Conservation (phyloP, 2,797 vertebrate species). For the Potorous gilbertii region DNA sequence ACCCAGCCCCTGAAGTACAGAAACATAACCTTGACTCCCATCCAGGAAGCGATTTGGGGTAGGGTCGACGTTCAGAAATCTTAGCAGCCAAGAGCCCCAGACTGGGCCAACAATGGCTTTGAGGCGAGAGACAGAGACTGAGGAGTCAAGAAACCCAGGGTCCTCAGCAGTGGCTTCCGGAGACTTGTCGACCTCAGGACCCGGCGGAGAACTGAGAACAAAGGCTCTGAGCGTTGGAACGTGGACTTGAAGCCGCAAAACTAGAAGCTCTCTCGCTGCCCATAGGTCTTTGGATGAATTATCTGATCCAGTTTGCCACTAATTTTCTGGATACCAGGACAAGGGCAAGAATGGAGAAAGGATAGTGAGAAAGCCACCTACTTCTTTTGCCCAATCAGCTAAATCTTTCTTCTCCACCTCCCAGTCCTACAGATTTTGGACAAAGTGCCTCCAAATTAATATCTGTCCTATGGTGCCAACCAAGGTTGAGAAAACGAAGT, state of each 20-base stretch:
- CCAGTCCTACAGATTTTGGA: not conserved
- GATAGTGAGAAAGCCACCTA: not conserved
- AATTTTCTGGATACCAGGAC: conserved; percentile 43
- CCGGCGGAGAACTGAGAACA: conserved; percentile 63
- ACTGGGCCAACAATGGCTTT: not conserved
- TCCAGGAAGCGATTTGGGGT: not conserved
- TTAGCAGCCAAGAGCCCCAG: not conserved
- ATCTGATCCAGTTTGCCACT: not conserved
- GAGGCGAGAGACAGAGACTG: conserved; percentile 55
- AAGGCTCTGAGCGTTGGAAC: conserved; percentile 69
- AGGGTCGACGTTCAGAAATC: conserved; percentile 19
- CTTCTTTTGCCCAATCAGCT: not conserved
- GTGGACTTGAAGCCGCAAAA: conserved; percentile 66
- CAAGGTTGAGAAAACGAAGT: not conserved
- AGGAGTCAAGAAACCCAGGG: conserved; percentile 44
- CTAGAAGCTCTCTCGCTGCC: conserved; percentile 40
- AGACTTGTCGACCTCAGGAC: conserved; percentile 38
- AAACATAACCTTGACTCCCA: conserved; percentile 77
- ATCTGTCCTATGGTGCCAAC: not conserved
- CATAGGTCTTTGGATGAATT: conserved; percentile 39
- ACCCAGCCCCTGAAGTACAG: conserved; percentile 46
- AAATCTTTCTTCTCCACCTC: conserved; percentile 11
- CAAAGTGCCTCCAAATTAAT: not conserved
- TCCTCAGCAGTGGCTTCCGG: conserved; percentile 47
- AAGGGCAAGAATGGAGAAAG: not conserved